These are phyloP conservation scores for Yasuhikotakia modesta DNA, from an alignment of 2,797 vertebrate species.

Conservation along the genomic window DNA sequence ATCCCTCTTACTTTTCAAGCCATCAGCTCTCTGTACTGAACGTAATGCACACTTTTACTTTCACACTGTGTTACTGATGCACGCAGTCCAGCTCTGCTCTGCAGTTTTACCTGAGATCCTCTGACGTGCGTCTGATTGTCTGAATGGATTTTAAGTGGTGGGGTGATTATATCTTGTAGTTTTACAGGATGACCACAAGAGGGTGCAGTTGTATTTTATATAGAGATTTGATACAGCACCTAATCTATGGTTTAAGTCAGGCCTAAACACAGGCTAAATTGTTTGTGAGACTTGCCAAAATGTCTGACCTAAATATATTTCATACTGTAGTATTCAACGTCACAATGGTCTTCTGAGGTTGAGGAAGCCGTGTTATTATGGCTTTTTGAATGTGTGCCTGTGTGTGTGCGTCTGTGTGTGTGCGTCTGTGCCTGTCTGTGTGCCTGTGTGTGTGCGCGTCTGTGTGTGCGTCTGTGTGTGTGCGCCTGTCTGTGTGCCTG, in stretches of 20 bases:
- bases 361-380: slow-evolving; percentile 1
- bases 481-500: too few species aligned
- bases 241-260: neutral
- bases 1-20: too few species aligned
- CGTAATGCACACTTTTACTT: neutral
- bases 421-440: too few species aligned
- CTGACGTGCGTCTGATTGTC: neutral
- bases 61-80: neutral
- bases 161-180: neutral
- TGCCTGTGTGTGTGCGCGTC: slow-evolving; percentile 1
- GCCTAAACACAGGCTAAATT: neutral
- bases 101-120: neutral
- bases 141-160: slow-evolving; percentile 23
- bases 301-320: neutral
- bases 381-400: neutral
- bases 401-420: too few species aligned
- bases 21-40: too few species aligned
- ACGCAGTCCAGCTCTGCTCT: neutral
- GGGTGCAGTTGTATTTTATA: slow-evolving; percentile 20
- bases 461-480: too few species aligned
- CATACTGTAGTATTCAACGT: neutral
- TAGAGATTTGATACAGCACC: neutral
- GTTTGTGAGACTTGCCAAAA: neutral
- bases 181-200: slow-evolving; percentile 25
- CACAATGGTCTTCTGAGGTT: too few species aligned